phyloP scores from a whole-genome alignment of 2,797 vertebrate species.

The Tragopan temminckii region DNA sequence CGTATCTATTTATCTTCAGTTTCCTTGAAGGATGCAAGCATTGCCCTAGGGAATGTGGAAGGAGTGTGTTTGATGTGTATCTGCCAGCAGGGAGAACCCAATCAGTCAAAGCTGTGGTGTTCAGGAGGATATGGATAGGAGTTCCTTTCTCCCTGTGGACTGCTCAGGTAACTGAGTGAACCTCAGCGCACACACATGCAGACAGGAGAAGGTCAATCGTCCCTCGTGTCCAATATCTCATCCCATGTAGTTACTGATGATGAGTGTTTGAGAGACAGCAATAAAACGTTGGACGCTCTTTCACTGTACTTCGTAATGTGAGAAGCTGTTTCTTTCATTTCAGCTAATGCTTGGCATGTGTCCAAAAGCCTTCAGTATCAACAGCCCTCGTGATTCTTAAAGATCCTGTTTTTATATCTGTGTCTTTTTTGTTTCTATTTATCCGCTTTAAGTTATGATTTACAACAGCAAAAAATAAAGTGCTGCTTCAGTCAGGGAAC shows the following conservation, averaged over 20 bases:
- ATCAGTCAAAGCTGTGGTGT: not conserved
- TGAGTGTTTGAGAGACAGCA: slow-evolving; percentile 22
- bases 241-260: not conserved
- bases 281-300: not conserved
- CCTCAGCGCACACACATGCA: not conserved
- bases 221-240: not conserved
- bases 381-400: slow-evolving; percentile 22
- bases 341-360: not conserved
- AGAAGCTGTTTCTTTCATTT: slow-evolving; percentile 36
- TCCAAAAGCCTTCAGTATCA: slow-evolving; percentile 34
- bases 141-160: not conserved
- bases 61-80: not conserved
- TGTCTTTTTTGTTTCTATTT: slow-evolving; percentile 34
- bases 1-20: not conserved
- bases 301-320: slow-evolving; percentile 19
- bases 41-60: not conserved
- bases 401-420: slow-evolving; percentile 52
- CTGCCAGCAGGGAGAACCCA: not conserved
- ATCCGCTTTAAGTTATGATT: slow-evolving; percentile 24
- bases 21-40: not conserved
- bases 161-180: not conserved
- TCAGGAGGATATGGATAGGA: not conserved
- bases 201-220: slow-evolving; percentile 8
- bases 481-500: not conserved
- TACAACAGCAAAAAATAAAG: not conserved